Conservation (phyloP, 2,113 vertebrate genomes). For the Nibea albiflora region DNA sequence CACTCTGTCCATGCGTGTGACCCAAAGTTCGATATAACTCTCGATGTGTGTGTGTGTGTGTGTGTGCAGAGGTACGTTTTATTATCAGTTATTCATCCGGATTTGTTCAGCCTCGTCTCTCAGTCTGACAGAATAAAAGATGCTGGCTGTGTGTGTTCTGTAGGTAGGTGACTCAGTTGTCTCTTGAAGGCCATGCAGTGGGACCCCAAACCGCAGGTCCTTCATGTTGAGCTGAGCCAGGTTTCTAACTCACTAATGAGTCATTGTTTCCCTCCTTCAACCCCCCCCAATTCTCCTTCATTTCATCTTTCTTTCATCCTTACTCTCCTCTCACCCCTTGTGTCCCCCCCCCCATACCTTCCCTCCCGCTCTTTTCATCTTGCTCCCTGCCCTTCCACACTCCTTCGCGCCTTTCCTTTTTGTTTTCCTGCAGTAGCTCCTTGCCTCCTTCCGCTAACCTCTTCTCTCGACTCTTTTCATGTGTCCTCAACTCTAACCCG, state of each 20-base stretch:
- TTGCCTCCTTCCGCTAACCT: conserved; percentile 1
- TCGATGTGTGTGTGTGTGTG: background rate
- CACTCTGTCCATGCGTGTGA: conserved; percentile 12
- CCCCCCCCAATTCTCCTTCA: background rate
- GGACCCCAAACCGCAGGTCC: conserved; percentile 42
- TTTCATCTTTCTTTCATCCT: conserved; percentile 63
- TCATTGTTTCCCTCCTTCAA: background rate
- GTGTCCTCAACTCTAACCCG: conserved; percentile 42
- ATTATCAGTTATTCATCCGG: conserved; percentile 17
- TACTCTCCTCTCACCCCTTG: conserved; percentile 34
- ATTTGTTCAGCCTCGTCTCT: conserved; percentile 9
- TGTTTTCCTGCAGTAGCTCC: conserved; percentile 1
- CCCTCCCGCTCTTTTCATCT: conserved; percentile 49
- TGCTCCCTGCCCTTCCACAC: conserved; percentile 35
- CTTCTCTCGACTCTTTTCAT: conserved; percentile 52
- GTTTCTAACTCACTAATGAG: conserved; percentile 63
- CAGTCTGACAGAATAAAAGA: conserved; percentile 19
- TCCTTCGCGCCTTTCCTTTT: conserved; percentile 32
- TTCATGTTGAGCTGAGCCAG: conserved; percentile 28
- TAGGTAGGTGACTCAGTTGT: conserved; percentile 12
- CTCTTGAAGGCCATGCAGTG: conserved; percentile 17
- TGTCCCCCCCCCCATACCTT: background rate
- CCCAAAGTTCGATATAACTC: conserved; percentile 8
- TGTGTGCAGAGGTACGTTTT: conserved; percentile 3
- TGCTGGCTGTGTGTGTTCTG: conserved; percentile 9